Evolutionary conservation across 37 sponge, comb jelly and placozoan genomes (phyloP).

Genomic region (Tethya wilhelma): DNA sequence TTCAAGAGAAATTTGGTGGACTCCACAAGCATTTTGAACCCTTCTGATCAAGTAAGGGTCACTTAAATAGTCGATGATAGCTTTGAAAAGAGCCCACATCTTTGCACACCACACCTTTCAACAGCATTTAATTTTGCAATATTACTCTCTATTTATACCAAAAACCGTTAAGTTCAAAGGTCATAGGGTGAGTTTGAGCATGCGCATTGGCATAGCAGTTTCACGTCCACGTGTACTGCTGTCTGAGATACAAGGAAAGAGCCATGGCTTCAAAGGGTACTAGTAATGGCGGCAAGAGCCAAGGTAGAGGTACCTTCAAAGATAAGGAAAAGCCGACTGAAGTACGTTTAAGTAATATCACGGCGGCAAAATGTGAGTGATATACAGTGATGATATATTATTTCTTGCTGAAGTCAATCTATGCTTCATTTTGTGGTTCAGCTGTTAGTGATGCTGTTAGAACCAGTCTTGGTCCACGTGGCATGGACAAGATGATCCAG

Average conservation of each 20-base stretch:
- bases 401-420: too few species aligned
- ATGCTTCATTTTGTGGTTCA: conserved; percentile 10
- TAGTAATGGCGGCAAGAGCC: neutral
- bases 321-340: conserved; percentile 93
- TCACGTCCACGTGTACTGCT: conserved; percentile 20
- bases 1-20: conserved; percentile 8
- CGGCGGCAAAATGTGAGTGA: conserved; percentile 90
- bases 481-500: conserved; percentile 99
- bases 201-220: too few species aligned
- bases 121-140: neutral
- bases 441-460: conserved; percentile 98
- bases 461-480: conserved; percentile 99
- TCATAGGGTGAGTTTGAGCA: neutral
- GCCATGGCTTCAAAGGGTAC: conserved; percentile 16
- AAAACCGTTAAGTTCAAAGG: neutral
- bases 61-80: conserved; percentile 30
- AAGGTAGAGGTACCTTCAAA: conserved; percentile 55
- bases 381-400: neutral
- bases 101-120: neutral
- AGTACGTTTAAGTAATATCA: conserved; percentile 91
- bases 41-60: conserved; percentile 65
- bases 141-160: neutral
- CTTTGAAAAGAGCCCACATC: conserved; percentile 55
- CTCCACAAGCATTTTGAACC: conserved; percentile 60
- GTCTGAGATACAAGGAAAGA: neutral